These are phyloP conservation scores for Grallaria varia DNA, from an alignment of 2,113 vertebrate genomes.

Conservation along the genomic window DNA sequence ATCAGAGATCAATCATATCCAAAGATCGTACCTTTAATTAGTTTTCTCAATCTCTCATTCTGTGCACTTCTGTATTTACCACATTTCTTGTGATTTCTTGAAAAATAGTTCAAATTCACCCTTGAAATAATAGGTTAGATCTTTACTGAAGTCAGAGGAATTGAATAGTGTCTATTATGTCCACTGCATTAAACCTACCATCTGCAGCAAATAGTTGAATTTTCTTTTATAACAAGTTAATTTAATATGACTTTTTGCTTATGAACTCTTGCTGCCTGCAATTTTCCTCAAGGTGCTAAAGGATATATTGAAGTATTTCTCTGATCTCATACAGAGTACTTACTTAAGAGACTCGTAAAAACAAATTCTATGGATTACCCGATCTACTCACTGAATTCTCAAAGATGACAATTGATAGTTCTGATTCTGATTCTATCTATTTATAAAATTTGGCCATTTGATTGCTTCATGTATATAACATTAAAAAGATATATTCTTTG, in stretches of 20 bases:
- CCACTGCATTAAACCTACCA: neutral
- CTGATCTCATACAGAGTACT: neutral
- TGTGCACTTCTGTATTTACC: neutral
- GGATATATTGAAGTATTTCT: slow-evolving; percentile 20
- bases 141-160: neutral
- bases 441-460: neutral
- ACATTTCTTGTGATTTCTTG: neutral
- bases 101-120: neutral
- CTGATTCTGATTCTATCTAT: neutral
- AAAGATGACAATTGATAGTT: neutral
- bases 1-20: neutral
- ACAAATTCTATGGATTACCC: neutral
- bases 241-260: neutral
- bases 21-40: neutral
- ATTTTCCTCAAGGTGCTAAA: slow-evolving; percentile 10
- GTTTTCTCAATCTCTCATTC: neutral
- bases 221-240: neutral
- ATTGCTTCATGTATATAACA: neutral
- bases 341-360: neutral
- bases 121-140: neutral
- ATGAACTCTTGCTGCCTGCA: neutral
- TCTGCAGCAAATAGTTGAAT: neutral
- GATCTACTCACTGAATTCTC: neutral
- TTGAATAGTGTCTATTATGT: neutral
- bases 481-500: neutral